Evolutionary conservation across 2,113 vertebrate genomes (phyloP).

Genomic region (Clarias magur): DNA sequence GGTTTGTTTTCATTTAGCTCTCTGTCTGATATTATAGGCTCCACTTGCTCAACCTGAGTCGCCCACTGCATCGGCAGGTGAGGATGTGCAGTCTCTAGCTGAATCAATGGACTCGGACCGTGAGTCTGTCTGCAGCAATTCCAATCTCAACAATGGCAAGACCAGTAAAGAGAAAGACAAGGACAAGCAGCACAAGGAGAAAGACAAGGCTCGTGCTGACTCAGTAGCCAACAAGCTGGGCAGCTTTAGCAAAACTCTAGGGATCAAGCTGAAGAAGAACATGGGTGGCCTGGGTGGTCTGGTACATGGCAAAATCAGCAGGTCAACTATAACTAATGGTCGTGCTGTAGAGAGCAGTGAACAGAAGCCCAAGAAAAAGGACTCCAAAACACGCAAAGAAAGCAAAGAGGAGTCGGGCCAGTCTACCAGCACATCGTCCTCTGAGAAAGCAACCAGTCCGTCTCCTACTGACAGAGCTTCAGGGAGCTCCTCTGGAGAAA

Average conservation of each 20-base stretch:
- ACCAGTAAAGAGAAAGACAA: slow-evolving; percentile 86
- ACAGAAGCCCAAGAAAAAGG: slow-evolving; percentile 68
- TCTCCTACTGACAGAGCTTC: slow-evolving; percentile 87
- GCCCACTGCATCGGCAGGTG: slow-evolving; percentile 93
- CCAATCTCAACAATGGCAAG: slow-evolving; percentile 91
- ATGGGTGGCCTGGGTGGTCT: slow-evolving; percentile 96
- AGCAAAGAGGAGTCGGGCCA: slow-evolving; percentile 91
- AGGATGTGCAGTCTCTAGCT: slow-evolving; percentile 94
- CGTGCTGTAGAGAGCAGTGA: slow-evolving; percentile 49
- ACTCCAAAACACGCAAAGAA: slow-evolving; percentile 76
- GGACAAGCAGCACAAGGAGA: slow-evolving; percentile 93
- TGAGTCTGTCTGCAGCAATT: slow-evolving; percentile 96
- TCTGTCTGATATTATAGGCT: slow-evolving; percentile 74
- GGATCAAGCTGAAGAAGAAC: slow-evolving; percentile 97
- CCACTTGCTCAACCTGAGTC: slow-evolving; percentile 97
- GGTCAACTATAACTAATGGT: slow-evolving; percentile 78
- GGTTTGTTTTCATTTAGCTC: not conserved
- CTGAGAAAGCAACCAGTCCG: slow-evolving; percentile 90
- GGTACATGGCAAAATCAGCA: slow-evolving; percentile 93
- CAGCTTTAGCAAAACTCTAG: slow-evolving; percentile 95
- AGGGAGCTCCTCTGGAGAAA: slow-evolving; percentile 70
- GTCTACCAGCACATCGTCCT: slow-evolving; percentile 84
- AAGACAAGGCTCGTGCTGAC: slow-evolving; percentile 91
- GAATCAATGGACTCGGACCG: slow-evolving; percentile 97
- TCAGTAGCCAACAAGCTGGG: slow-evolving; percentile 98